These are phyloP conservation scores for Mungos mungo DNA, from an alignment of 2,113 vertebrate genomes.

Conservation along the genomic window DNA sequence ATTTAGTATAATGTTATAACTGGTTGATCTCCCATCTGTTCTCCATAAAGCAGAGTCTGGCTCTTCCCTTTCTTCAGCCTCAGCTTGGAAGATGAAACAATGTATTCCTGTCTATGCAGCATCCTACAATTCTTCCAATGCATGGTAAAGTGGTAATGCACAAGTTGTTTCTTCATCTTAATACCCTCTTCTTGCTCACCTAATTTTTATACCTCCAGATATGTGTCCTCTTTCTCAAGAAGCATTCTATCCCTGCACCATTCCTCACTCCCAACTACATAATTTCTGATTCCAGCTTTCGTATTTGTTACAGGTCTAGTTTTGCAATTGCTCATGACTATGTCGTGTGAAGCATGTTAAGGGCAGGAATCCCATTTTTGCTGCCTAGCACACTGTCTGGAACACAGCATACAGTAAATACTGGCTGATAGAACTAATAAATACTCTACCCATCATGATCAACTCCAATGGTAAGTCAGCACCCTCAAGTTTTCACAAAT, in stretches of 20 bases:
- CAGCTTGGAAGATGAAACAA: not conserved
- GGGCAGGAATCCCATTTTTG: not conserved
- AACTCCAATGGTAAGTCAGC: not conserved
- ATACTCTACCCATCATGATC: not conserved
- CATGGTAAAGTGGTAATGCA: not conserved
- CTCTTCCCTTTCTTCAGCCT: not conserved
- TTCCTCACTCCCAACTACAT: not conserved
- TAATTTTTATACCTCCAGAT: not conserved
- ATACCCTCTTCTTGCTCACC: not conserved
- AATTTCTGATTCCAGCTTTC: not conserved
- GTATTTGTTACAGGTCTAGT: not conserved
- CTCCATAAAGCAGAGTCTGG: not conserved
- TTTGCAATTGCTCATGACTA: not conserved
- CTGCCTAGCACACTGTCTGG: not conserved
- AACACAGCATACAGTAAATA: not conserved
- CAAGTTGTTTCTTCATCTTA: not conserved
- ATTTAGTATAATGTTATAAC: not conserved
- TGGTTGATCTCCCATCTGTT: not conserved
- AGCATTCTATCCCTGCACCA: not conserved
- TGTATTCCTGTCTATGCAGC: not conserved
- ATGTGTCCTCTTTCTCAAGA: not conserved
- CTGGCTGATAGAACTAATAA: not conserved
- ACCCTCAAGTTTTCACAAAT: not conserved
- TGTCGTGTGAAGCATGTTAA: not conserved
- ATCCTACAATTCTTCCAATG: not conserved